Evolutionary conservation across 2,888 invertebrate species (phyloP), one percentile per base, ranked within the genome.

Genomic region (Ctena decussata): DNA sequence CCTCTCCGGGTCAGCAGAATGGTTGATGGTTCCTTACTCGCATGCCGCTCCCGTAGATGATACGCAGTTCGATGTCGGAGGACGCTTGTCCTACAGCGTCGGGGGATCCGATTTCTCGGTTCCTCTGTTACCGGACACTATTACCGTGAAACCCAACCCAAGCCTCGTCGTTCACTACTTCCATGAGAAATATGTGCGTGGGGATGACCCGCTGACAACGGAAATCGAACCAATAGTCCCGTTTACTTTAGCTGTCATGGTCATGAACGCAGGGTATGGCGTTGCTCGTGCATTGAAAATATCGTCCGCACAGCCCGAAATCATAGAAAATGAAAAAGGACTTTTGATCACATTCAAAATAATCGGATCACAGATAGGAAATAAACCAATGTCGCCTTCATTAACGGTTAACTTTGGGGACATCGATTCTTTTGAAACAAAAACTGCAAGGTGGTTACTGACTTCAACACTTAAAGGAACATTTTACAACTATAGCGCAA

Each of bases 301-400:
- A 32, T 85, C 91, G 12, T 92, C 93, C 15, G 91, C 88, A n/a
- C 92, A 93, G 72, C 93, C 93, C 11, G 90, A 92, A 80, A 93
- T 93, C 39, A 90, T 92, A 39, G 93, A 92, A 82, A 93, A 93
- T 69, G 91, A 92, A 39, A 92, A 93, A 76, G 92, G 93, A n/a
- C 72, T 92, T 24, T 72, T 92, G 12, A 77, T 93, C 5, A 65
- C 84, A 35, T 92, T 93, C 74, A 86, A 90, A 81, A 92, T 93
- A 32, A 90, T 89, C 27, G 91, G 89, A 35, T 89, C 91, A 12
- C 87, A 81, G 46, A 44, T 92, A 11, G 89, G 85, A 5, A 80
- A 78, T 30, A 60, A 80, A n/a, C 73, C 79, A 18, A 71, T 90
- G n/a, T 44, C 87, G 27, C 90, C 91, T 3, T 91, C 91, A 30